These are phyloP conservation scores for Chrysopa pallens DNA, from an alignment of 1,140 invertebrate genomes.

Conservation along the genomic window DNA sequence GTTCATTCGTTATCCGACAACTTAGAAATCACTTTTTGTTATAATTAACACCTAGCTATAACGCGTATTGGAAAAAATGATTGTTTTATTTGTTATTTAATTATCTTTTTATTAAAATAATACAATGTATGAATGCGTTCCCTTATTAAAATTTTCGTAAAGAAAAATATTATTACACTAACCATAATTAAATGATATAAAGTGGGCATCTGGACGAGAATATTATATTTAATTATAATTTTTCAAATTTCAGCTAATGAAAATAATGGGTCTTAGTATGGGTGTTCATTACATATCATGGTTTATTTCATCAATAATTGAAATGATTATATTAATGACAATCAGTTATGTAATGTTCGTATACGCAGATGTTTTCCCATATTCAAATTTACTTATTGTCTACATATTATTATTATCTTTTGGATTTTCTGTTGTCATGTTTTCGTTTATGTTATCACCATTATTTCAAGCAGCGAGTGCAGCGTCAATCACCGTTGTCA, in stretches of 20 bases:
- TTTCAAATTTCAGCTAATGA: conserved; percentile 31
- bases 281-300: conserved; percentile 39
- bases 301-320: conserved; percentile 32
- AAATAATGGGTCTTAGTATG: conserved; percentile 43
- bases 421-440: conserved; percentile 34
- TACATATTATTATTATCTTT: conserved; percentile 34
- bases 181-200: too few relatives aligned
- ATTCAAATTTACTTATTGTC: conserved; percentile 30
- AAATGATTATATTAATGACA: conserved; percentile 29
- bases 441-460: conserved; percentile 49
- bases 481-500: conserved; percentile 35
- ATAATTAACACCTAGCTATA: too few relatives aligned
- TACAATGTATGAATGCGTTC: too few relatives aligned
- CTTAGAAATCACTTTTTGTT: too few relatives aligned
- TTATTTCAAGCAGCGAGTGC: conserved; percentile 42
- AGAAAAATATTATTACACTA: too few relatives aligned
- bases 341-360: conserved; percentile 30
- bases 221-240: too few relatives aligned
- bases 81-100: too few relatives aligned
- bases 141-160: too few relatives aligned
- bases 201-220: too few relatives aligned
- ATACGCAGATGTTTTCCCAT: conserved; percentile 31
- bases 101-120: too few relatives aligned
- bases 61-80: too few relatives aligned
- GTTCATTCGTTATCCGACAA: too few relatives aligned